phyloP scores from a whole-genome alignment of 2,888 invertebrate species.

The Cephus rjabovi region DNA sequence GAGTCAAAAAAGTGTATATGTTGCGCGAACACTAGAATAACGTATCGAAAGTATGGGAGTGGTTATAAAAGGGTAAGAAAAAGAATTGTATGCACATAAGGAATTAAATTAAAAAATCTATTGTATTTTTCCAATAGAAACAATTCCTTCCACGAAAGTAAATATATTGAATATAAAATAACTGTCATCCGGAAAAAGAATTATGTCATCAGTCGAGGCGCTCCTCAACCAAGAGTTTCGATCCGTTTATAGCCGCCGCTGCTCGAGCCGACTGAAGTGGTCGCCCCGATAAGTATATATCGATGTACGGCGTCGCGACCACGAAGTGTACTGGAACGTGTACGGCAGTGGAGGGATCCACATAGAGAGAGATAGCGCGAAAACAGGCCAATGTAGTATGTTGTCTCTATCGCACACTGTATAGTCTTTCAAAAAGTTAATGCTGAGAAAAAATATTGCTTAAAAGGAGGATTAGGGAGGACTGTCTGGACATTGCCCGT shows the following conservation, averaged over 20 bases:
- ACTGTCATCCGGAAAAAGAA: not conserved
- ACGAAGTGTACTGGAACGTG: too few relatives aligned
- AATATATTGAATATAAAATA: not conserved
- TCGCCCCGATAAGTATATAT: constrained; percentile 33
- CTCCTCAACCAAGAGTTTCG: not conserved
- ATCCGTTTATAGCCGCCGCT: not conserved
- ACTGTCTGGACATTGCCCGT: too few relatives aligned
- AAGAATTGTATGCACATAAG: not conserved
- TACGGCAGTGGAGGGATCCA: too few relatives aligned
- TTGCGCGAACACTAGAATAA: not conserved
- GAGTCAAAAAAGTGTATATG: not conserved
- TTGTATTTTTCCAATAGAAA: not conserved
- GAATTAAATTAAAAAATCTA: not conserved
- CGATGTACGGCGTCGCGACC: constrained; percentile 51
- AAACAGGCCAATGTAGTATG: too few relatives aligned
- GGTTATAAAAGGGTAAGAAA: not conserved
- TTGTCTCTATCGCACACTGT: too few relatives aligned
- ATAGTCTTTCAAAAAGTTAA: too few relatives aligned
- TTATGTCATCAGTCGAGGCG: not conserved
- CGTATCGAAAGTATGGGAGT: not conserved
- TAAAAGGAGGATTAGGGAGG: too few relatives aligned
- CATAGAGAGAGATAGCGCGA: too few relatives aligned
- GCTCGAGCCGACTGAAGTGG: constrained; percentile 2
- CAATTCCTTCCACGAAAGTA: too few relatives aligned
- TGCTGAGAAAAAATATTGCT: too few relatives aligned